Evolutionary conservation across 1,140 invertebrate genomes (phyloP).

Genomic region (Ceratoteleas bidentatus): DNA sequence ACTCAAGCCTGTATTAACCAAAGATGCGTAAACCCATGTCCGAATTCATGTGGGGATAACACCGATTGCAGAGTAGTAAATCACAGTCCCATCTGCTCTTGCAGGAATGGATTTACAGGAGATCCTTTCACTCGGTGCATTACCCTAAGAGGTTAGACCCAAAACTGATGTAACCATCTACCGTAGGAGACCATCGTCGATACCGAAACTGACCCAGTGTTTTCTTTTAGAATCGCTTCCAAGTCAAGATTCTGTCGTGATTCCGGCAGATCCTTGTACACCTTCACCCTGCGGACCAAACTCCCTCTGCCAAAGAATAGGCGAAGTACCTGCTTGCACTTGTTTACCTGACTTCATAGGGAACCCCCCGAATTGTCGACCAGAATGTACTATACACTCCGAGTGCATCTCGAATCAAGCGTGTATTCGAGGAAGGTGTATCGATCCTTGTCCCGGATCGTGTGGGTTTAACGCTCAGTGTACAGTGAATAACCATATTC

Average conservation of each 20-base stretch:
- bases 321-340: constrained; percentile 82
- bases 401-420: constrained; percentile 82
- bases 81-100: constrained; percentile 80
- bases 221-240: constrained; percentile 41
- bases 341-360: constrained; percentile 83
- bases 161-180: background rate
- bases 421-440: constrained; percentile 81
- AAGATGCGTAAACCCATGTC: constrained; percentile 81
- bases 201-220: background rate
- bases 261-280: constrained; percentile 84
- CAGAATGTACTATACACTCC: constrained; percentile 81
- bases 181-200: background rate
- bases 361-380: constrained; percentile 82
- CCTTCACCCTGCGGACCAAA: constrained; percentile 87
- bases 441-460: constrained; percentile 82
- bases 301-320: constrained; percentile 81
- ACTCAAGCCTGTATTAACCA: constrained; percentile 80
- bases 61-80: constrained; percentile 76
- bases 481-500: constrained; percentile 82
- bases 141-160: constrained; percentile 67
- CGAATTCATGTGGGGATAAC: constrained; percentile 81
- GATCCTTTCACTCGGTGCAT: constrained; percentile 82
- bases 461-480: constrained; percentile 83
- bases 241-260: constrained; percentile 5
- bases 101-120: constrained; percentile 80